Percentiles rank a stretch among this genome's conserved stretches.
These are phyloP conservation scores for Heliornis fulica DNA, from an alignment of 2,113 vertebrate species.

Conservation along the genomic window DNA sequence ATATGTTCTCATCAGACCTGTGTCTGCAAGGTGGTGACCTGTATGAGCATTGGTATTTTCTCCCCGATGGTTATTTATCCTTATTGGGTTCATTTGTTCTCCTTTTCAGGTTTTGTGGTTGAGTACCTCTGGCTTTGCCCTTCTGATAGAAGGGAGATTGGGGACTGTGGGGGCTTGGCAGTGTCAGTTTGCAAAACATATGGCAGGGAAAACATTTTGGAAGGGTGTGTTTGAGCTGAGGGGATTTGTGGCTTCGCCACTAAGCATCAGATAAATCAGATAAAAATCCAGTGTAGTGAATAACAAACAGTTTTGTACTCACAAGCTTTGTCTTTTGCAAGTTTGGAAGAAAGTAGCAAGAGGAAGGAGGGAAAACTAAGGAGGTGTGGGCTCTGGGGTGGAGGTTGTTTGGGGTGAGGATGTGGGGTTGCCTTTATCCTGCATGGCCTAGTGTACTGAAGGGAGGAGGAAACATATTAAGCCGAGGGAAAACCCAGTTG, in stretches of 20 bases:
- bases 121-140: background rate
- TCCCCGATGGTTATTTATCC: background rate
- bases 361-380: background rate
- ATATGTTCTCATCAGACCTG: constrained; percentile 25
- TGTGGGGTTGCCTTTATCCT: background rate
- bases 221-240: background rate
- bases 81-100: background rate
- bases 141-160: background rate
- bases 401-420: background rate
- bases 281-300: accelerated
- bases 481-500: background rate
- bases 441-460: background rate
- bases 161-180: background rate
- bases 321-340: accelerated
- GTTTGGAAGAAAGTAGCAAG: background rate
- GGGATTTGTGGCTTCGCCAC: background rate
- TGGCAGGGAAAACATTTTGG: background rate
- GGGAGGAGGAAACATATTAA: background rate
- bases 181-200: background rate
- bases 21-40: constrained; percentile 8
- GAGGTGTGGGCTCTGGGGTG: background rate
- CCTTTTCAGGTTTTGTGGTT: background rate
- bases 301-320: background rate
- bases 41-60: background rate
- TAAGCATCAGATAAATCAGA: background rate